These are phyloP conservation scores for Erebia palarica DNA, from an alignment of 2,888 invertebrate species.

Conservation along the genomic window DNA sequence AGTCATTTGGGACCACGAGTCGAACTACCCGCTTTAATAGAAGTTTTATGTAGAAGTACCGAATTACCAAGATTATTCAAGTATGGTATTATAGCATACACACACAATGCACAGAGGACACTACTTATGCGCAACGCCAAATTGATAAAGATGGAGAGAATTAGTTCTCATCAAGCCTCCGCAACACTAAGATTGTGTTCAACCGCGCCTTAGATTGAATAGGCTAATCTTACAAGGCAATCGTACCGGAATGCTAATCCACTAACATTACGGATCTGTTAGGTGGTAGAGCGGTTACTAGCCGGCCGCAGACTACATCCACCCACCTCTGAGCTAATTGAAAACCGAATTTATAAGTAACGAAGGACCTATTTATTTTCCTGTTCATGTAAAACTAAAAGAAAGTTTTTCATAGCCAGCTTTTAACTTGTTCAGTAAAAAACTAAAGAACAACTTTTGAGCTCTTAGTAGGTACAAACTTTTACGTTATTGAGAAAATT, in stretches of 20 bases:
- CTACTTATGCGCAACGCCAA: no score
- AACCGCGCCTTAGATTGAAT: not conserved
- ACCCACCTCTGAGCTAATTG: not conserved
- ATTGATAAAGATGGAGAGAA: no score
- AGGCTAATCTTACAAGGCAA: not conserved
- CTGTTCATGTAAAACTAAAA: not conserved
- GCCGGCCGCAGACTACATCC: conserved; percentile 2
- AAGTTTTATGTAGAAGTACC: no score
- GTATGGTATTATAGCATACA: no score
- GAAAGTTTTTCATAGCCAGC: not conserved
- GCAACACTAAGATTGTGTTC: no score
- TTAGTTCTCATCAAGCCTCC: no score
- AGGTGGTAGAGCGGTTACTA: not conserved
- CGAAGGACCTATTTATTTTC: not conserved
- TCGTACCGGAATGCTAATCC: not conserved
- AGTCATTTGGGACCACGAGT: no score
- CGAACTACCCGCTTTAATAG: no score
- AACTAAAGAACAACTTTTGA: not conserved
- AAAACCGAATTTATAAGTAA: not conserved
- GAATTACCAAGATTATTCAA: no score
- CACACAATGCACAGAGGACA: no score
- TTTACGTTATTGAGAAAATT: not conserved
- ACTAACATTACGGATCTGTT: not conserved
- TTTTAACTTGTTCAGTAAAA: not conserved
- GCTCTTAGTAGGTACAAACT: not conserved